Evolutionary conservation across 2,113 vertebrate genomes (phyloP).

Genomic region (Heterotis niloticus): DNA sequence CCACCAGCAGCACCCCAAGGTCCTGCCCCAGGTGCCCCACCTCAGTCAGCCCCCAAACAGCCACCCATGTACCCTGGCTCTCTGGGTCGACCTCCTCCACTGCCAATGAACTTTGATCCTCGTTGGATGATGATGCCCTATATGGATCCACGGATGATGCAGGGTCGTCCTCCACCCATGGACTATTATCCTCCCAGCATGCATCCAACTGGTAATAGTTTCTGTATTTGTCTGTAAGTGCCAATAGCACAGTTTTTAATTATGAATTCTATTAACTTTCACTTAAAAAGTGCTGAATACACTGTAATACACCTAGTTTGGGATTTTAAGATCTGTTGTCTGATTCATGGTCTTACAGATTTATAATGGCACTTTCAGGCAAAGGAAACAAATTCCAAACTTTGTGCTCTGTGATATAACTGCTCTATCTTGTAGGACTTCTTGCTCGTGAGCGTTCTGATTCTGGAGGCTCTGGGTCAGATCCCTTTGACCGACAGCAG

Average conservation of each 20-base stretch:
- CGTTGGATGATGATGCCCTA: constrained; percentile 96
- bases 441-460: constrained; percentile 85
- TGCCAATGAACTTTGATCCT: constrained; percentile 85
- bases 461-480: constrained; percentile 84
- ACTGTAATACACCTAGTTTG: no score
- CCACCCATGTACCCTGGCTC: constrained; percentile 74
- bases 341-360: no score
- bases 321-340: no score
- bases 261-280: no score
- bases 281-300: no score
- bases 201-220: constrained; percentile 74
- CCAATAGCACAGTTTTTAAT: no score
- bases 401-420: not conserved
- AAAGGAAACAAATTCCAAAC: not conserved
- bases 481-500: constrained; percentile 78
- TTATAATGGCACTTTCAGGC: not conserved
- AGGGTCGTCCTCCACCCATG: constrained; percentile 79
- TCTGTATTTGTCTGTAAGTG: not conserved
- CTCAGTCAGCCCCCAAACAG: constrained; percentile 58
- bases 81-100: constrained; percentile 77
- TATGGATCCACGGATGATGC: constrained; percentile 87
- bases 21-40: constrained; percentile 54
- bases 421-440: constrained; percentile 61
- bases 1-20: constrained; percentile 65
- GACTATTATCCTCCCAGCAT: constrained; percentile 82